phyloP scores from a whole-genome alignment of 2,888 invertebrate genomes.

The Junonia oenone region DNA sequence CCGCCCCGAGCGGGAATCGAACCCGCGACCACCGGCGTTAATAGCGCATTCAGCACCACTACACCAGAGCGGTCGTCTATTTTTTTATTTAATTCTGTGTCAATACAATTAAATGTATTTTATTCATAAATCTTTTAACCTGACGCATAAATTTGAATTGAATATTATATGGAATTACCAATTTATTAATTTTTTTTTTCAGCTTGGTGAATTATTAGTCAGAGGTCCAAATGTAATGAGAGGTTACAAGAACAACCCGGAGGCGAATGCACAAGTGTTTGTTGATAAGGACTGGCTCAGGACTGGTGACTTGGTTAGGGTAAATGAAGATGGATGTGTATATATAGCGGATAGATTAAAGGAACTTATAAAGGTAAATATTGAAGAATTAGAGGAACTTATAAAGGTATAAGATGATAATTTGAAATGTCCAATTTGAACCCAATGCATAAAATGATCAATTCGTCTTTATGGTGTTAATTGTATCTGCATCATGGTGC shows the following conservation, averaged over 20 bases:
- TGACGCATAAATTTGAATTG: no score
- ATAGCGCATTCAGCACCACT: no score
- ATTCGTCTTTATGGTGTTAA: no score
- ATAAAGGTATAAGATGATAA: no score
- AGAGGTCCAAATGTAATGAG: slow-evolving; percentile 90
- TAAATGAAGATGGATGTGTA: slow-evolving; percentile 82
- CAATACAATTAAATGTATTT: no score
- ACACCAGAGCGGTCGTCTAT: no score
- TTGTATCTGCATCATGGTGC: no score
- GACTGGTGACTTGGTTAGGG: slow-evolving; percentile 85
- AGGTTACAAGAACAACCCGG: slow-evolving; percentile 86
- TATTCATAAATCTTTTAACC: no score
- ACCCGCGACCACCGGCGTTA: no score
- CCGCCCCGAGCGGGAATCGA: no score
- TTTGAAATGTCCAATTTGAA: neutral
- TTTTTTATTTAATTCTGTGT: no score
- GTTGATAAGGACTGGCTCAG: slow-evolving; percentile 85
- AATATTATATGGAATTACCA: no score
- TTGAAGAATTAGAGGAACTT: neutral
- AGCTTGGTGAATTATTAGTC: slow-evolving; percentile 85
- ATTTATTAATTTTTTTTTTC: neutral
- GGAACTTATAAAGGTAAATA: slow-evolving; percentile 86
- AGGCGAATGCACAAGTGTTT: slow-evolving; percentile 85
- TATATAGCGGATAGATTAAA: slow-evolving; percentile 87
- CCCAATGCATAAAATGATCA: neutral